phyloP scores from a whole-genome alignment of 2,888 invertebrate genomes.

The Luffia ferchaultella region DNA sequence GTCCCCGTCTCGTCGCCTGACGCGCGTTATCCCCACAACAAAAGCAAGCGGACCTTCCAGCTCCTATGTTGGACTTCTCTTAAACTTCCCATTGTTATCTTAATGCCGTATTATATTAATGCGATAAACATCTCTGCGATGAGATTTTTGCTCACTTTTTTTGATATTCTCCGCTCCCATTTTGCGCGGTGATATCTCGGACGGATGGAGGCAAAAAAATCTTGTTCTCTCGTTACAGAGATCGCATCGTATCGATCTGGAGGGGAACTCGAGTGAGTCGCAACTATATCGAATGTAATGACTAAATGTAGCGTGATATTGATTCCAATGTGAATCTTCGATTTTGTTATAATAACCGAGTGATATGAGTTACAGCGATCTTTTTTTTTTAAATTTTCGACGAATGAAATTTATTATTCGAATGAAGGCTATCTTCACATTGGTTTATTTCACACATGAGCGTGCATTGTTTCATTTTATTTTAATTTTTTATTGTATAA shows the following conservation, averaged over 20 bases:
- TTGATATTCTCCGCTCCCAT: constrained; percentile 28
- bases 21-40: constrained; percentile 65
- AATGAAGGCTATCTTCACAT: too few species aligned
- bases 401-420: too few species aligned
- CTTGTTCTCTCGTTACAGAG: neutral
- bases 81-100: constrained; percentile 60
- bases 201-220: neutral
- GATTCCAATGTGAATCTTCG: neutral
- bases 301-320: neutral
- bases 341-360: neutral
- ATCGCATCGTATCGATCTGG: neutral
- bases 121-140: constrained; percentile 60
- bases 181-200: neutral
- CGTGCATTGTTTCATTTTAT: too few species aligned
- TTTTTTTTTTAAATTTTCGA: too few species aligned
- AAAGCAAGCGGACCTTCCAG: constrained; percentile 52
- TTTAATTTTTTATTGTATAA: too few species aligned
- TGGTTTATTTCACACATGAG: too few species aligned
- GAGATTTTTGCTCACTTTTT: constrained; percentile 37
- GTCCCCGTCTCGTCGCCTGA: constrained; percentile 38
- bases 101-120: constrained; percentile 65
- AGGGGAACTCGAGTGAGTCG: neutral
- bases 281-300: neutral
- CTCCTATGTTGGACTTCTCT: constrained; percentile 62
- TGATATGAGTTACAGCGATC: neutral